Evolutionary conservation across 2,888 invertebrate species (phyloP).

Genomic region (Polyommatus iphigenia): DNA sequence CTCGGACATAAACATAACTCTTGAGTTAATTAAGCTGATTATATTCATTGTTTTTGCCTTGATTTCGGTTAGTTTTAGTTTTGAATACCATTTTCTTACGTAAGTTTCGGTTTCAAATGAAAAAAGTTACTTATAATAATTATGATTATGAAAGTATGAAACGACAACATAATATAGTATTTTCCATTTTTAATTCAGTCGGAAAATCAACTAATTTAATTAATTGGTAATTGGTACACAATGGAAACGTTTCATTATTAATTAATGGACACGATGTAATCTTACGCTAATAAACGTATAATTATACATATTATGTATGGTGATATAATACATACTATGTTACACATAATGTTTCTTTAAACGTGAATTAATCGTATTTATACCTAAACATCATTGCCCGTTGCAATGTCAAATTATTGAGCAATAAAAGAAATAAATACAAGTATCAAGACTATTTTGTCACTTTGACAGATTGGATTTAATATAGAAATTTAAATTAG

Average conservation of each 20-base stretch:
- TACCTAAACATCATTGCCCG: constrained; percentile 9
- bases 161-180: background rate
- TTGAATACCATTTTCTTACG: background rate
- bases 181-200: background rate
- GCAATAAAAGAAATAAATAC: constrained; percentile 15
- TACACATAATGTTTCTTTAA: background rate
- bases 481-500: constrained; percentile 36
- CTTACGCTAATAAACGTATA: background rate
- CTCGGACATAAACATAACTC: constrained; percentile 6
- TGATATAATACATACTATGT: background rate
- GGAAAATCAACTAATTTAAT: background rate
- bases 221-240: background rate
- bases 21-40: constrained; percentile 11
- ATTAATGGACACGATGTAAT: background rate
- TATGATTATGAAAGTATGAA: background rate
- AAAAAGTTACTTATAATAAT: background rate
- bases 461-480: constrained; percentile 5
- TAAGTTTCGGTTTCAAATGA: background rate
- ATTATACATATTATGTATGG: background rate
- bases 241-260: background rate
- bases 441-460: constrained; percentile 18
- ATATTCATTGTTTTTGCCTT: constrained; percentile 4
- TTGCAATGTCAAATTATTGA: constrained; percentile 11
- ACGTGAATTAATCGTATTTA: background rate
- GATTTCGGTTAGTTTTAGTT: background rate